These are phyloP conservation scores for Eristalis arbustorum DNA, from an alignment of 2,888 invertebrate genomes.

Conservation along the genomic window DNA sequence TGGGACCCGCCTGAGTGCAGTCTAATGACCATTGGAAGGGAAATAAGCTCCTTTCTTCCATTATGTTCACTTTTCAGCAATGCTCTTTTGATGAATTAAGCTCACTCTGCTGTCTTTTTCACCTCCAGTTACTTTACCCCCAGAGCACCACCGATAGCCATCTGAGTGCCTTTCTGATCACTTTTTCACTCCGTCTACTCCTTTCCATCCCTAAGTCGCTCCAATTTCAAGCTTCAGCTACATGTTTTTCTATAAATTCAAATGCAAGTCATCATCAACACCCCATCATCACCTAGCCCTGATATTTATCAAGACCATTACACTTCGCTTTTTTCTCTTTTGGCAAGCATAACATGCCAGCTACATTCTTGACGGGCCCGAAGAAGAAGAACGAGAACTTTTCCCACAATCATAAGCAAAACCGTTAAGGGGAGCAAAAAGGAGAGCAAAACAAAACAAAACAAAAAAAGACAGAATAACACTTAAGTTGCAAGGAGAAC, in stretches of 20 bases:
- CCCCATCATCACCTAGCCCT: conserved; percentile 11
- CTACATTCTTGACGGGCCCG: conserved; percentile 8
- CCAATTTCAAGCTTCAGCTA: not conserved
- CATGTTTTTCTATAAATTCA: not conserved
- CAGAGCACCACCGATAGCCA: not conserved
- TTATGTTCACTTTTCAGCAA: too few relatives aligned
- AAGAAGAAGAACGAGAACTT: conserved; percentile 5
- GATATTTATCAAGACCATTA: conserved; percentile 35
- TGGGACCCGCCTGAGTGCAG: too few relatives aligned
- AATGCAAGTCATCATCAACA: conserved; percentile 2
- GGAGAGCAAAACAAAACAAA: not conserved
- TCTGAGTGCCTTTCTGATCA: not conserved
- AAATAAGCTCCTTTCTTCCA: too few relatives aligned
- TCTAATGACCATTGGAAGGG: too few relatives aligned
- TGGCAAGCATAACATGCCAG: conserved; percentile 16
- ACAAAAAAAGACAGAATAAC: conserved; percentile 34
- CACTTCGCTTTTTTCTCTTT: conserved; percentile 9
- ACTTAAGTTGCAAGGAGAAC: conserved; percentile 45
- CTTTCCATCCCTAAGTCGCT: not conserved
- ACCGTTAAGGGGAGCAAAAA: not conserved
- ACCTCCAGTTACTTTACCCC: not conserved
- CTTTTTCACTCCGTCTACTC: not conserved
- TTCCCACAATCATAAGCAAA: conserved; percentile 41
- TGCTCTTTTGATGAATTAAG: not conserved
- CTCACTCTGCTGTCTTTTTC: not conserved